phyloP scores from a whole-genome alignment of 2,113 vertebrate species.

The Smithornis capensis region DNA sequence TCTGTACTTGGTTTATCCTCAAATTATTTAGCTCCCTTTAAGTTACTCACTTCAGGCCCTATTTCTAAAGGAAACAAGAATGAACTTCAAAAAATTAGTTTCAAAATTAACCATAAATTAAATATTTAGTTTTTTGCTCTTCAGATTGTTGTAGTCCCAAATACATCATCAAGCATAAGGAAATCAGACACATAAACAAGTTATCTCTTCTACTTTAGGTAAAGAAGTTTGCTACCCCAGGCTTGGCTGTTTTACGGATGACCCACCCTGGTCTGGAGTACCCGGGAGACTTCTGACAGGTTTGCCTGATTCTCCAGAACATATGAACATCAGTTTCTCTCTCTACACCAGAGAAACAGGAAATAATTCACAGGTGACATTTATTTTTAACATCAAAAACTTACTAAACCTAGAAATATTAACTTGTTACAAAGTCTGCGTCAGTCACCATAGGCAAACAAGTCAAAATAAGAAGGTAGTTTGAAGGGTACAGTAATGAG shows the following conservation, averaged over 20 bases:
- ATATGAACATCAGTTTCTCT: constrained; percentile 75
- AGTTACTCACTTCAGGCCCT: background rate
- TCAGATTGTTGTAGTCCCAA: background rate
- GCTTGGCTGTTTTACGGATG: constrained; percentile 79
- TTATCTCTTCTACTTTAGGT: background rate
- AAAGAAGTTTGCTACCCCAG: constrained; percentile 75
- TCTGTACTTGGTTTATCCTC: background rate
- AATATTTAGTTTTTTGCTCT: background rate
- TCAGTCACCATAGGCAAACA: background rate
- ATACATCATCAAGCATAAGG: background rate
- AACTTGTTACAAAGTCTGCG: background rate
- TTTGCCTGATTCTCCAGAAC: constrained; percentile 75
- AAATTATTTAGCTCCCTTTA: background rate
- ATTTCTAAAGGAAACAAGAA: background rate
- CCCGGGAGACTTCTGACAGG: constrained; percentile 68
- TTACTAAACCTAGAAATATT: background rate
- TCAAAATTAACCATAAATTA: background rate
- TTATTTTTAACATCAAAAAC: background rate
- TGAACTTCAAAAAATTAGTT: background rate
- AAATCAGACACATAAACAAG: background rate
- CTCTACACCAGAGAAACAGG: constrained; percentile 80
- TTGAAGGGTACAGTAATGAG: background rate
- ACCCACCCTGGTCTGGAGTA: constrained; percentile 78
- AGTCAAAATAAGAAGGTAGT: background rate
- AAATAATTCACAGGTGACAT: constrained; percentile 75